phyloP scores from a whole-genome alignment of 2,113 vertebrate species.

The Salvator merianae region DNA sequence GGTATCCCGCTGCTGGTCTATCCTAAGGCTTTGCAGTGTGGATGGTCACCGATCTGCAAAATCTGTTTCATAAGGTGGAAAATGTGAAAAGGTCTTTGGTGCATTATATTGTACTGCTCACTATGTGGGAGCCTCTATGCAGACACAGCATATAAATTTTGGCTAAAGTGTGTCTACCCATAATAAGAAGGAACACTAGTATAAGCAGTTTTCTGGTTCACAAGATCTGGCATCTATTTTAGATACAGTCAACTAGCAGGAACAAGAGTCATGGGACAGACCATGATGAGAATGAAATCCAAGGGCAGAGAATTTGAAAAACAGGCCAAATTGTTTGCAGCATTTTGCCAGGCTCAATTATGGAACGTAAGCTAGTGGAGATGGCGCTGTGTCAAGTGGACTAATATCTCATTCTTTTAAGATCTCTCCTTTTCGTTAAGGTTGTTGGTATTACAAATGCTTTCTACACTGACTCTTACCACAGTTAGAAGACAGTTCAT shows the following conservation, averaged over 20 bases:
- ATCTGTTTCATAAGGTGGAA: no score
- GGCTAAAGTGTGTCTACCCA: conserved; percentile 18
- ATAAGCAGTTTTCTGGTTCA: conserved; percentile 36
- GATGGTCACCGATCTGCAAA: no score
- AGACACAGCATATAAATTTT: neutral
- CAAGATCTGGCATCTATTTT: conserved; percentile 32
- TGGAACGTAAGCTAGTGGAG: conserved; percentile 37
- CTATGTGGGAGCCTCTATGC: neutral
- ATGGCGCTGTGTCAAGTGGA: conserved; percentile 34
- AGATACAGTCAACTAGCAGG: conserved; percentile 42
- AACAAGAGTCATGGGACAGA: conserved; percentile 44
- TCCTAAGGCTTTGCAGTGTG: no score
- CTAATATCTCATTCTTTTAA: conserved; percentile 49
- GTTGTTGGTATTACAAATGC: conserved; percentile 62
- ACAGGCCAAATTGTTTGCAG: conserved; percentile 44
- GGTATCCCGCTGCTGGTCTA: no score
- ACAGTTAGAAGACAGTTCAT: neutral
- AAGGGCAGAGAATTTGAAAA: conserved; percentile 31
- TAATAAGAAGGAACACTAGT: conserved; percentile 16
- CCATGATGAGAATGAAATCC: conserved; percentile 29
- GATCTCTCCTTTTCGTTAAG: conserved; percentile 55
- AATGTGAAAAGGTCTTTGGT: no score
- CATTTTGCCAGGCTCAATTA: conserved; percentile 31
- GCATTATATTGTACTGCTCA: neutral
- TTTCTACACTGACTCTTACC: conserved; percentile 52